Conservation (phyloP, 2,113 vertebrate genomes). For the Jacana jacana region DNA sequence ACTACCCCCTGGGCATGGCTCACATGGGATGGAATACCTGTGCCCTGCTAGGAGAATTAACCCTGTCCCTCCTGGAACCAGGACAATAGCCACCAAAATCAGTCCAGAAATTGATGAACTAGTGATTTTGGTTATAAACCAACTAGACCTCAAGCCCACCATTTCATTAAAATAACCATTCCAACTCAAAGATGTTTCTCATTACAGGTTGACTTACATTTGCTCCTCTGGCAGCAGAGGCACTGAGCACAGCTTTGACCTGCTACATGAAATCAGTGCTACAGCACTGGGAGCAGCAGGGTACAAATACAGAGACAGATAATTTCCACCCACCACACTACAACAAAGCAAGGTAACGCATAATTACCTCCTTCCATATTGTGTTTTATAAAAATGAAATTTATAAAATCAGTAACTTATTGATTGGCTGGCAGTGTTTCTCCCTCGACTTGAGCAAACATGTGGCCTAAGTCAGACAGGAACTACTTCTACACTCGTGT, state of each 20-base stretch:
- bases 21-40: no score
- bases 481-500: not conserved
- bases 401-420: not conserved
- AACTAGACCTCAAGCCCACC: not conserved
- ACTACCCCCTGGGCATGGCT: no score
- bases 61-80: no score
- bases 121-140: not conserved
- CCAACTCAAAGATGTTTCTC: not conserved
- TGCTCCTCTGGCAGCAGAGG: not conserved
- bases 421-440: not conserved
- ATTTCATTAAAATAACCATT: not conserved
- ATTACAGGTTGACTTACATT: not conserved
- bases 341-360: rapidly evolving
- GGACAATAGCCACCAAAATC: not conserved
- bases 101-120: not conserved
- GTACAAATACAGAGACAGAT: not conserved
- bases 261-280: not conserved
- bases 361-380: not conserved
- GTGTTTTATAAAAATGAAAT: not conserved
- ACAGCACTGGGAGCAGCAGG: not conserved
- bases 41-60: no score
- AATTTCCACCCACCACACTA: not conserved
- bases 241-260: not conserved
- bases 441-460: not conserved
- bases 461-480: not conserved